Percentiles rank a stretch among this genome's conserved stretches.
phyloP scores from a whole-genome alignment of 1,140 invertebrate genomes.

The Oreohelix idahoensis region DNA sequence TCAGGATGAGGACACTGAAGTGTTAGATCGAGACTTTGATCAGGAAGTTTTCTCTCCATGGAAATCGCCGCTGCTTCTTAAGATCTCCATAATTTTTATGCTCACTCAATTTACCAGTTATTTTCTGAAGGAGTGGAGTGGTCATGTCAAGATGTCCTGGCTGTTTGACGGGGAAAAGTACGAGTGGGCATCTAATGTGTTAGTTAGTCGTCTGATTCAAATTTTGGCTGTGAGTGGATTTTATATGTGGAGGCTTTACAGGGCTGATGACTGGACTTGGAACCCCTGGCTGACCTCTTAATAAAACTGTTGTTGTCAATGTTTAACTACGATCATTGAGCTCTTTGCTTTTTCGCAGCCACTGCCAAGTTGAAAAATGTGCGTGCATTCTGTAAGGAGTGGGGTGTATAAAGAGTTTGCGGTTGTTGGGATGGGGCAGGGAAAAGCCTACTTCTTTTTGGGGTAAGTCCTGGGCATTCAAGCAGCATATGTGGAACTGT shows the following conservation, averaged over 20 bases:
- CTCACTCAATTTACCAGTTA: constrained; percentile 53
- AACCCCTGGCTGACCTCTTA: constrained; percentile 52
- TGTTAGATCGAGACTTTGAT: constrained; percentile 36
- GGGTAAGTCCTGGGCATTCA: too few relatives aligned
- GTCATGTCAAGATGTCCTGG: constrained; percentile 32
- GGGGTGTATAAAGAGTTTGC: too few relatives aligned
- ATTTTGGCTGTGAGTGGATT: constrained; percentile 50
- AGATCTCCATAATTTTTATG: constrained; percentile 60
- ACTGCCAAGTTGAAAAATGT: too few relatives aligned
- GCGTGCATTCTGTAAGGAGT: too few relatives aligned
- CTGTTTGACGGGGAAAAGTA: background rate
- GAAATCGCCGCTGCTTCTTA: constrained; percentile 53
- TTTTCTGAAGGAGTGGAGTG: constrained; percentile 51
- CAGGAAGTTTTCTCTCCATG: constrained; percentile 45
- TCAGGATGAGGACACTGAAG: constrained; percentile 24
- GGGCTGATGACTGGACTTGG: constrained; percentile 58
- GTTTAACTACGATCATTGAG: too few relatives aligned
- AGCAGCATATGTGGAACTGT: too few relatives aligned
- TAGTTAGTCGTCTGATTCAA: constrained; percentile 53
- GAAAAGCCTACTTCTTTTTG: too few relatives aligned
- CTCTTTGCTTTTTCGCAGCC: too few relatives aligned
- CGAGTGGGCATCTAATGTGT: constrained; percentile 50
- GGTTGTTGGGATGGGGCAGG: too few relatives aligned
- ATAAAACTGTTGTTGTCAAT: too few relatives aligned
- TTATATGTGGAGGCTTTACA: constrained; percentile 57